Evolutionary conservation across 2,888 invertebrate genomes (phyloP), one percentile per base, ranked within the genome.

Genomic region (Eledone cirrhosa): DNA sequence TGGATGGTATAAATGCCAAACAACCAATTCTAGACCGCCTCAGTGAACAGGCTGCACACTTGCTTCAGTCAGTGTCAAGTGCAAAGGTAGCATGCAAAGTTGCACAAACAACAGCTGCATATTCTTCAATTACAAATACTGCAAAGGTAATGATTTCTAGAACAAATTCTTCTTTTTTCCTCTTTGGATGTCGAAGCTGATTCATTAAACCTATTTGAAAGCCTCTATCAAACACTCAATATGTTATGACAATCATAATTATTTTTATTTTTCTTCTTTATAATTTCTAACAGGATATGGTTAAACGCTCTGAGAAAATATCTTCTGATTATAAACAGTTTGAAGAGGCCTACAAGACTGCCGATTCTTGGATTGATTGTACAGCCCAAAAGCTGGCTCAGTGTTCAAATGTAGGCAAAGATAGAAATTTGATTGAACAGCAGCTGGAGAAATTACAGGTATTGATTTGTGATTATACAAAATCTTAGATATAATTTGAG

Each of bases 261-360:
- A 0, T 11, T 31, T 33, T 16, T 11, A 16, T n/a, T 24, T 47
- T 19, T 78, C 27, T 78, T 41, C 22, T 59, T 48, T 41, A 0
- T 41, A 41, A 13, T 47, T 19, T 65, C 80, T 63, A 80, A n/a
- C 81, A 89, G 88, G 90, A 90, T 67, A 84, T 86, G 76, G 65
- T 87, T 80, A 90, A 89, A 85, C 84, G 87, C 14, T 87, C 87
- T 81, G 96, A 96, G 89, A 94, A 94, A 81, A 95, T 96, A 91
- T 96, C 97, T 0, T 94, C 94, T 84, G 94, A 95, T 78, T 97
- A 97, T 88, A 96, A 96, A 85, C 94, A 94, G 86, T 97, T 95
- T 91, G 95, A 95, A 87, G 94, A 94, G 77, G 83, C 86, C 1
- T 87, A 85, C 82, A 93, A 94, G 0, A 95, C 96, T 86, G 96